Evolutionary conservation across 2,888 invertebrate genomes (phyloP).

Genomic region (Lasioglossum leucozonium): DNA sequence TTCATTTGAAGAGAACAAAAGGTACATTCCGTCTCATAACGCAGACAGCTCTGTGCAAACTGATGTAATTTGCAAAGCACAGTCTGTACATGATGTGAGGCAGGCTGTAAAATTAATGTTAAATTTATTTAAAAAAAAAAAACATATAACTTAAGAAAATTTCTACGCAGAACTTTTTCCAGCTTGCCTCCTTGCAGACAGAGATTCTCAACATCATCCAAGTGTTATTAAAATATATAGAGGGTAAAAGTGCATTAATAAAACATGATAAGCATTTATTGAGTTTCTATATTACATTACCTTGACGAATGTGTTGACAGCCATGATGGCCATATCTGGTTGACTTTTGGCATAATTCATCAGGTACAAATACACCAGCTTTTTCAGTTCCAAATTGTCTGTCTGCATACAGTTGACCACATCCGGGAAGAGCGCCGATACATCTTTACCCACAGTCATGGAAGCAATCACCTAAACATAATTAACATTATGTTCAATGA

Average conservation of each 20-base stretch:
- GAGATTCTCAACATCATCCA: conserved; percentile 77
- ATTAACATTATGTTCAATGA: conserved; percentile 6
- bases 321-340: conserved; percentile 99
- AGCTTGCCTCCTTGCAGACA: conserved; percentile 79
- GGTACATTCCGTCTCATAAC: conserved; percentile 79
- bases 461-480: conserved; percentile 96
- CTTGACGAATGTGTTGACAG: conserved; percentile 99
- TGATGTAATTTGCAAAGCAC: conserved; percentile 80
- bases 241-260: conserved; percentile 75
- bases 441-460: conserved; percentile 99
- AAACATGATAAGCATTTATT: conserved; percentile 66
- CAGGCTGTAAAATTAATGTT: conserved; percentile 74
- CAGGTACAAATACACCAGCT: conserved; percentile 98
- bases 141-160: conserved; percentile 40
- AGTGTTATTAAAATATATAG: conserved; percentile 72
- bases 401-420: conserved; percentile 99
- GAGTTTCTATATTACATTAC: conserved; percentile 86
- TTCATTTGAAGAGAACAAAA: conserved; percentile 73
- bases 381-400: conserved; percentile 99
- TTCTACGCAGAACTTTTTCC: conserved; percentile 60
- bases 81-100: conserved; percentile 78
- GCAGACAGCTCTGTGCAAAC: conserved; percentile 82
- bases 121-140: conserved; percentile 58
- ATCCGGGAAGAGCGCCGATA: conserved; percentile 98
- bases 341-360: conserved; percentile 99